Evolutionary conservation across 2,888 invertebrate species (phyloP).

Genomic region (Orthosia incerta): DNA sequence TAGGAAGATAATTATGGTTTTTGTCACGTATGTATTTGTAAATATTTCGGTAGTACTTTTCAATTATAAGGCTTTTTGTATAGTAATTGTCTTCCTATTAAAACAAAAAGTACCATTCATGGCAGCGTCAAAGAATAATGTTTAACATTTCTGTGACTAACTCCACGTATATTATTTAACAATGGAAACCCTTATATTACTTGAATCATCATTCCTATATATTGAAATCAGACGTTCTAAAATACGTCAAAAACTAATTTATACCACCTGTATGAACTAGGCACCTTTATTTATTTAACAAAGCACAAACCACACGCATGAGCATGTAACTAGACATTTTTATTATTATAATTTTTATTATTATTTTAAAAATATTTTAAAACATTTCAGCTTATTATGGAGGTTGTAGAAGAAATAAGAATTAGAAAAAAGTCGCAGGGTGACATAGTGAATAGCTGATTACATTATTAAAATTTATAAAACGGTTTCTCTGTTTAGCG

Average conservation of each 20-base stretch:
- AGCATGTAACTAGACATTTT: slow-evolving; percentile 65
- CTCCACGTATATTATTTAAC: slow-evolving; percentile 16
- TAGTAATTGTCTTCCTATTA: slow-evolving; percentile 16
- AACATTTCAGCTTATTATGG: slow-evolving; percentile 90
- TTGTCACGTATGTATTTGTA: slow-evolving; percentile 15
- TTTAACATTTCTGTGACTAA: slow-evolving; percentile 34
- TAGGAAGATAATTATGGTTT: slow-evolving; percentile 18
- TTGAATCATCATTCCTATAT: slow-evolving; percentile 34
- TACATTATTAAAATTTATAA: slow-evolving; percentile 58
- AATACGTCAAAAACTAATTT: slow-evolving; percentile 1
- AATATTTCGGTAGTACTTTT: slow-evolving; percentile 17
- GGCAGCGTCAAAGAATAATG: background rate
- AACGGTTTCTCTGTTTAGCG: slow-evolving; percentile 52
- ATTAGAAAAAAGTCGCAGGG: slow-evolving; percentile 89
- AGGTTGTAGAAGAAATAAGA: slow-evolving; percentile 90
- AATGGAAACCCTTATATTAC: slow-evolving; percentile 5
- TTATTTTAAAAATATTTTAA: slow-evolving; percentile 70
- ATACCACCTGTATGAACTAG: slow-evolving; percentile 9
- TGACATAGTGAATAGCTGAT: slow-evolving; percentile 83
- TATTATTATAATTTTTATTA: slow-evolving; percentile 62
- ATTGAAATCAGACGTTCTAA: slow-evolving; percentile 12
- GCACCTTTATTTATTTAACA: slow-evolving; percentile 44
- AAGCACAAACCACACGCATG: slow-evolving; percentile 65
- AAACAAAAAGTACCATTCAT: slow-evolving; percentile 5
- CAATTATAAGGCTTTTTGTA: background rate